These are phyloP conservation scores for Pelmatolapia mariae DNA, from an alignment of 2,113 vertebrate genomes.

Conservation along the genomic window DNA sequence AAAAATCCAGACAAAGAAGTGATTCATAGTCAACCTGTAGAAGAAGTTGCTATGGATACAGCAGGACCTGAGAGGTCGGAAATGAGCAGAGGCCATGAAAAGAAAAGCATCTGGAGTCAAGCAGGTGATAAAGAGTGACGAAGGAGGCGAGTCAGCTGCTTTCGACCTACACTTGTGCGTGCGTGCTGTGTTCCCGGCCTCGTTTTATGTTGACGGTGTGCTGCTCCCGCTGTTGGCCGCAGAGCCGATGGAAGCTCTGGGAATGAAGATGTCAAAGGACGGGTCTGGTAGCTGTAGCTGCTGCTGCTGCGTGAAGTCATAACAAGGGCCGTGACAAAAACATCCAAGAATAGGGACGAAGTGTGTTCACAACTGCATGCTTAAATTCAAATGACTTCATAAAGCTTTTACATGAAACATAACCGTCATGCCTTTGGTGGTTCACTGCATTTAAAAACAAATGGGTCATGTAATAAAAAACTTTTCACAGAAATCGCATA, in stretches of 20 bases:
- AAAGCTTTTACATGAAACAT: neutral
- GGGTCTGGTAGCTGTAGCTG: constrained; percentile 47
- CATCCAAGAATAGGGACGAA: neutral
- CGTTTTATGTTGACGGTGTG: constrained; percentile 69
- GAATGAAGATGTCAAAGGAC: constrained; percentile 78
- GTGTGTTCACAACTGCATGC: neutral
- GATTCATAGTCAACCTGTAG: constrained; percentile 43
- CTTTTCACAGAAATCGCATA: neutral
- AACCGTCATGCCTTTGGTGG: neutral
- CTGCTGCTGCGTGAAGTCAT: constrained; percentile 36
- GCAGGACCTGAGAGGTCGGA: neutral
- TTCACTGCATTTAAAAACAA: neutral
- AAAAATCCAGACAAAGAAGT: constrained; percentile 36
- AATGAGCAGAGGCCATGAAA: neutral
- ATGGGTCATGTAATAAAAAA: rapidly evolving
- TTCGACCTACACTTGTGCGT: constrained; percentile 50
- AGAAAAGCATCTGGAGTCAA: constrained; percentile 4
- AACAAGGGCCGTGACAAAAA: neutral
- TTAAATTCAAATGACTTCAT: neutral
- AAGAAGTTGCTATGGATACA: constrained; percentile 44
- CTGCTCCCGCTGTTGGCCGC: constrained; percentile 67
- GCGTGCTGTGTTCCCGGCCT: constrained; percentile 48
- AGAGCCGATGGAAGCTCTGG: constrained; percentile 77
- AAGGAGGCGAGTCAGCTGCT: neutral
- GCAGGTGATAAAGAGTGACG: neutral